phyloP scores from a whole-genome alignment of 2,797 vertebrate species.

The Capromys pilorides region DNA sequence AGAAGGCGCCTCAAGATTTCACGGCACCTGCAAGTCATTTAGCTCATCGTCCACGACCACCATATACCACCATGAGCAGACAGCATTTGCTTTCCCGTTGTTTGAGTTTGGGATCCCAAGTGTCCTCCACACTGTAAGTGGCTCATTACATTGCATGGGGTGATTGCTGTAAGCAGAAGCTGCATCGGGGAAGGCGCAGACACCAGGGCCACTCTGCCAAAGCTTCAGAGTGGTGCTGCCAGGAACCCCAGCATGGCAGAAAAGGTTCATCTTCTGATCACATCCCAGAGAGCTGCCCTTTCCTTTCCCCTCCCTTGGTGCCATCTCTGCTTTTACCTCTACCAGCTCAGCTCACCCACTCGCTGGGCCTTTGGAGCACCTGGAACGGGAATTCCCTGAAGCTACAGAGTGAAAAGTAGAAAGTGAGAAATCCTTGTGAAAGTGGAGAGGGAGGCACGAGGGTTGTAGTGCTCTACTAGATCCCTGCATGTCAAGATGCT shows the following conservation, averaged over 20 bases:
- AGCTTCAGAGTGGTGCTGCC: not conserved
- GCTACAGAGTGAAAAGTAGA: not conserved
- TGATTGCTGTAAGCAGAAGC: constrained; percentile 52
- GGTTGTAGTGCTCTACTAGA: not conserved
- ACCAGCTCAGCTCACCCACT: not conserved
- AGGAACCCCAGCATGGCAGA: not conserved
- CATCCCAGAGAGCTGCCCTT: not conserved
- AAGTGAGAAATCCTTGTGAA: not conserved
- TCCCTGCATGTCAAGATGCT: not conserved
- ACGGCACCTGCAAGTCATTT: not conserved
- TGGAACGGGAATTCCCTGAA: not conserved
- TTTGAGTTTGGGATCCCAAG: constrained; percentile 52
- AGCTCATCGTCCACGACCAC: not conserved
- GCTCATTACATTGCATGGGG: constrained; percentile 21
- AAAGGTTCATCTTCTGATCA: not conserved
- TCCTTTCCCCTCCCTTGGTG: not conserved
- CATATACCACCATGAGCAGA: constrained; percentile 16
- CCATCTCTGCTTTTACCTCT: not conserved
- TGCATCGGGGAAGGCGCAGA: not conserved
- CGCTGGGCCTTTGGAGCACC: not conserved
- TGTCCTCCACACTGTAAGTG: constrained; percentile 39
- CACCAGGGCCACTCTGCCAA: not conserved
- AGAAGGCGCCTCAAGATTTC: not conserved
- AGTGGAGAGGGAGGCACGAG: not conserved
- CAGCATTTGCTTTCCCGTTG: constrained; percentile 26